Conservation (phyloP, 1,140 invertebrate species). For the Eurosta solidaginis region DNA sequence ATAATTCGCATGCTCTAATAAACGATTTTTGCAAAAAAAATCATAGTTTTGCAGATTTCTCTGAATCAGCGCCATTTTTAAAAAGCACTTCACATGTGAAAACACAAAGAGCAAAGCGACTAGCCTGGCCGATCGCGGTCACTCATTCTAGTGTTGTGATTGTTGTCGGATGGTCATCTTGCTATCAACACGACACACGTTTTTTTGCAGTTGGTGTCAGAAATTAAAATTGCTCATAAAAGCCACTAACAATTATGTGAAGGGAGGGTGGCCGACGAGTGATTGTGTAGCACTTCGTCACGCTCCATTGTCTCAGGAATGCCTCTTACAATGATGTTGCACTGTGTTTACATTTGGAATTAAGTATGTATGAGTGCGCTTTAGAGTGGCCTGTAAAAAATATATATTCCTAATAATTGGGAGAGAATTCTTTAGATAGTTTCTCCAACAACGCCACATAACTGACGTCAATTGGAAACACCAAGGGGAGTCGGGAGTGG, state of each 20-base stretch:
- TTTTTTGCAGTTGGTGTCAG: background rate
- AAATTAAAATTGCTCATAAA: slow-evolving; percentile 5
- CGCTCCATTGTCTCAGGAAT: background rate
- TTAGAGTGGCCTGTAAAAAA: background rate
- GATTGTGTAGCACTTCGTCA: background rate
- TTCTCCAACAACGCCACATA: too few species aligned
- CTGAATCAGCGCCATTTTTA: background rate
- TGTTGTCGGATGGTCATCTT: background rate
- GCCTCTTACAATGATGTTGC: background rate
- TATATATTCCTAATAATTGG: too few species aligned
- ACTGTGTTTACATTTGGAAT: background rate
- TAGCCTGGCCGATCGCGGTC: too few species aligned
- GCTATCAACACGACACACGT: background rate
- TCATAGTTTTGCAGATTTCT: background rate
- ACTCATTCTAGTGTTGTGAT: background rate
- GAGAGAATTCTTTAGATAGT: too few species aligned
- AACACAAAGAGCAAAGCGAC: background rate
- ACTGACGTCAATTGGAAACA: too few species aligned
- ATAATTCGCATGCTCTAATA: background rate
- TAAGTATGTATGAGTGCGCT: background rate
- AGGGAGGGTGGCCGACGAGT: background rate
- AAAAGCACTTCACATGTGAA: background rate
- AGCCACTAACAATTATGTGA: background rate
- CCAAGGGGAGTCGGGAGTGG: too few species aligned
- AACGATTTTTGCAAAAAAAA: background rate